phyloP scores from a whole-genome alignment of 2,113 vertebrate genomes.

The Isichthys henryi region DNA sequence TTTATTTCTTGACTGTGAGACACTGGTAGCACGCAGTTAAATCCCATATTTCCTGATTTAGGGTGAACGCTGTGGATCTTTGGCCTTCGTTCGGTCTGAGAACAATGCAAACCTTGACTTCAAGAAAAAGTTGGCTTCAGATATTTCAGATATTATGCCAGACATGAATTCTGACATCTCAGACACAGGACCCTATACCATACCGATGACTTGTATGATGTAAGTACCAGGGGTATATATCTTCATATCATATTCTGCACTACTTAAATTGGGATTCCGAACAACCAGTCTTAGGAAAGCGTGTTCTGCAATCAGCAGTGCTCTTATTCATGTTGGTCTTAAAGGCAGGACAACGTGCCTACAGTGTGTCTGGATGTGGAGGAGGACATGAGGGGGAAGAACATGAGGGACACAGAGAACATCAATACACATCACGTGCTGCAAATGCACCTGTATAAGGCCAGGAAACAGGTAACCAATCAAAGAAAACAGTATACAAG shows the following conservation, averaged over 20 bases:
- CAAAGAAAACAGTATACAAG: neutral
- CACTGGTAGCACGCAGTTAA: neutral
- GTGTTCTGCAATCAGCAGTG: neutral
- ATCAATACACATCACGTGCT: constrained; percentile 77
- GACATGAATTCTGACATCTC: constrained; percentile 51
- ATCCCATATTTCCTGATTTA: constrained; percentile 34
- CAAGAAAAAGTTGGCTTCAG: constrained; percentile 68
- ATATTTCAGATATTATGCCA: constrained; percentile 71
- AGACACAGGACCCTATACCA: constrained; percentile 16
- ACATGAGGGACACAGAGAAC: constrained; percentile 67
- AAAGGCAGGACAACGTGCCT: constrained; percentile 71
- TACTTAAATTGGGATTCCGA: neutral
- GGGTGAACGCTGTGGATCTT: constrained; percentile 84
- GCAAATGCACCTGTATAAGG: constrained; percentile 86
- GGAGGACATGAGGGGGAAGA: constrained; percentile 68
- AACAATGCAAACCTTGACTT: constrained; percentile 76
- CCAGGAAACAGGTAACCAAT: constrained; percentile 75
- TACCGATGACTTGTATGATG: constrained; percentile 23
- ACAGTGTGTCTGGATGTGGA: constrained; percentile 85
- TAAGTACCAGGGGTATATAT: constrained; percentile 27
- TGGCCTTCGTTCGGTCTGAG: constrained; percentile 83
- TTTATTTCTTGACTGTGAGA: neutral
- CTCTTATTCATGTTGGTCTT: constrained; percentile 7
- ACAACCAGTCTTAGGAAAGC: neutral
- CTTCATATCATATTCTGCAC: neutral